These are phyloP conservation scores for Sparus aurata DNA, from an alignment of 2,797 vertebrate genomes.

Conservation along the genomic window DNA sequence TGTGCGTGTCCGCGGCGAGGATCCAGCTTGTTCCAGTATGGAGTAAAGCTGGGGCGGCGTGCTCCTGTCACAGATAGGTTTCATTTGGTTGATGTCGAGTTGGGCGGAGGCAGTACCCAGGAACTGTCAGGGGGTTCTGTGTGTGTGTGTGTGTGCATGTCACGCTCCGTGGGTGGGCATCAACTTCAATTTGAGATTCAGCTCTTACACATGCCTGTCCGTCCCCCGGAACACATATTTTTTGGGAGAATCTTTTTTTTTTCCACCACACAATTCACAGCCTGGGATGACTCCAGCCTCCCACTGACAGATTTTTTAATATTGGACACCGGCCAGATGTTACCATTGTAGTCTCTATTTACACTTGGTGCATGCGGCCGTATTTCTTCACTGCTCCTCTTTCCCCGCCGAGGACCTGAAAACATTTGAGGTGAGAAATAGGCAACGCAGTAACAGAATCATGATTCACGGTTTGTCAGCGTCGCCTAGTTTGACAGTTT, in stretches of 20 bases:
- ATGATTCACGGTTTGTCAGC: no score
- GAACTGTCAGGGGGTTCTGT: slow-evolving; percentile 9
- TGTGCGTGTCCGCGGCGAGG: slow-evolving; percentile 35
- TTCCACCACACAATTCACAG: slow-evolving; percentile 16
- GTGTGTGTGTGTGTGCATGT: slow-evolving; percentile 11
- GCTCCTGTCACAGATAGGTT: slow-evolving; percentile 56
- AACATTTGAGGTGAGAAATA: no score
- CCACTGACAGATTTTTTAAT: slow-evolving; percentile 11
- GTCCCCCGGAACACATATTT: slow-evolving; percentile 16
- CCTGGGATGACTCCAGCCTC: slow-evolving; percentile 13
- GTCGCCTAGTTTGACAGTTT: no score
- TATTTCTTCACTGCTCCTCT: neutral
- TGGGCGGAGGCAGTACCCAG: slow-evolving; percentile 42
- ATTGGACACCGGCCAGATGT: slow-evolving; percentile 17
- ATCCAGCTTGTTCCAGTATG: slow-evolving; percentile 39
- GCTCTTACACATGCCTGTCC: slow-evolving; percentile 29
- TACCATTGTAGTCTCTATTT: slow-evolving; percentile 27
- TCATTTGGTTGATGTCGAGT: slow-evolving; percentile 56
- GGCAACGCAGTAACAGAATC: no score
- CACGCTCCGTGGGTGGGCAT: slow-evolving; percentile 56
- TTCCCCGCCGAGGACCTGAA: neutral
- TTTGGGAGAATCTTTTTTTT: slow-evolving; percentile 8
- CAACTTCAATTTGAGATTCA: slow-evolving; percentile 57
- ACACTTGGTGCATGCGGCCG: neutral
- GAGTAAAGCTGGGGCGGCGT: slow-evolving; percentile 35